Base-by-base conservation (phyloP, 2,113 vertebrate genomes). In the Oceanodroma tethys region DNA sequence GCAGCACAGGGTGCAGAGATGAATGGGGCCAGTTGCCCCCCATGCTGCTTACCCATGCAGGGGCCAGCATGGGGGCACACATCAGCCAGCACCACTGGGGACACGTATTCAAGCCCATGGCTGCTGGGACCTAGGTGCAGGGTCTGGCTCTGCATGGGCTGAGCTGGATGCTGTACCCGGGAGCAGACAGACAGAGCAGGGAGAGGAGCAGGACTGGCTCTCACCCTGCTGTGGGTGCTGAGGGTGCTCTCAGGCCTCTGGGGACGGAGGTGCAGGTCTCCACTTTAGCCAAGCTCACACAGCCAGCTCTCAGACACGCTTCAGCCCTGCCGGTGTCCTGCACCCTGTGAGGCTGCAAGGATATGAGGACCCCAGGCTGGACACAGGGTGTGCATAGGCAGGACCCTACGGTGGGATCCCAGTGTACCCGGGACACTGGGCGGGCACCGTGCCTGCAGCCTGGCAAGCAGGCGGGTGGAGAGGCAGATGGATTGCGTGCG, bases 21-120 rank as follows among this genome's bases (percentile, higher is more conserved):
- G 4, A 2, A 0, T 2, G 2, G 2, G 36, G 29, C 16, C 11
- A 12, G 27, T 65, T 81, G 21, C 4, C 19, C 27, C 7, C 11
- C 22, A 38, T 0, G 0, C 34, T 71, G 34, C 25, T 82, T n/a
- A 16, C 22, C 50, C 45, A 16, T 20, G 18, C 63, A 76, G 29
- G 38, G 22, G 6, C 30, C 55, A 70, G 59, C 16, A 40, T 3
- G 4, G 36, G 10, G 25, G 7, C 13, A 58, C 25, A 36, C 34
- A 48, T 60, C 67, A 70, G 16, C 34, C 1, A 2, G 18, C 40
- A 56, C 11, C 1, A 2, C 5, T 36, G 19, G 18, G 30, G 30
- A 40, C 27, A 34, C 15, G 17, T 36, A 8, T 23, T 32, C 2
- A 2, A 78, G 63, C 20, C n/a, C 42, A 26, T 45, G 45, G 68